A percentile compares a stretch with the other conserved stretches of the same genome.
Conservation (phyloP, 2,888 invertebrate genomes). For the Phaedon cochleariae region DNA sequence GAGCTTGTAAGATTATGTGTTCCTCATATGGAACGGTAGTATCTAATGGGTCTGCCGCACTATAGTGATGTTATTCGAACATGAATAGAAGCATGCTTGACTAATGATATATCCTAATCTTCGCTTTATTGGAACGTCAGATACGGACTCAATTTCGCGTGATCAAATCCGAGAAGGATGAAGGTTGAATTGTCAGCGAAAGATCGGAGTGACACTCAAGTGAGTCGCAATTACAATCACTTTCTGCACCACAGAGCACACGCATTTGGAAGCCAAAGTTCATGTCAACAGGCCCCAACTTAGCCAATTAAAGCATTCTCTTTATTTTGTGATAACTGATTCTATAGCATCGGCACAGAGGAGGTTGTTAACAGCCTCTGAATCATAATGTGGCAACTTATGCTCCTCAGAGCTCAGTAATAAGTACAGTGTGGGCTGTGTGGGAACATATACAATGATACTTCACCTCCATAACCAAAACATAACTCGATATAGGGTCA, state of each 20-base stretch:
- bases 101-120: too few relatives aligned
- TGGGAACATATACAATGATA: too few relatives aligned
- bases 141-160: background rate
- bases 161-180: background rate
- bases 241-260: slow-evolving; percentile 16
- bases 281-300: slow-evolving; percentile 26
- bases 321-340: slow-evolving; percentile 22
- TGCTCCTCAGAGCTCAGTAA: too few relatives aligned
- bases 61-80: too few relatives aligned
- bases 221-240: slow-evolving; percentile 25
- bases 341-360: background rate
- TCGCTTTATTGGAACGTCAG: background rate
- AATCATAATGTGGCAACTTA: too few relatives aligned
- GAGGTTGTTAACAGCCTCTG: slow-evolving; percentile 3
- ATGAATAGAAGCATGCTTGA: too few relatives aligned
- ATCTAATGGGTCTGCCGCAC: too few relatives aligned
- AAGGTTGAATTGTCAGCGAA: background rate
- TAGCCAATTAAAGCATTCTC: slow-evolving; percentile 25
- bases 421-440: too few relatives aligned
- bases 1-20: too few relatives aligned
- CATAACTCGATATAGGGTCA: too few relatives aligned
- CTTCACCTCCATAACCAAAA: too few relatives aligned
- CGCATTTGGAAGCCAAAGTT: slow-evolving; percentile 22
- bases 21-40: too few relatives aligned
- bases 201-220: slow-evolving; percentile 4